Evolutionary conservation across 2,888 invertebrate species (phyloP).

Genomic region (Plemyria rubiginata): DNA sequence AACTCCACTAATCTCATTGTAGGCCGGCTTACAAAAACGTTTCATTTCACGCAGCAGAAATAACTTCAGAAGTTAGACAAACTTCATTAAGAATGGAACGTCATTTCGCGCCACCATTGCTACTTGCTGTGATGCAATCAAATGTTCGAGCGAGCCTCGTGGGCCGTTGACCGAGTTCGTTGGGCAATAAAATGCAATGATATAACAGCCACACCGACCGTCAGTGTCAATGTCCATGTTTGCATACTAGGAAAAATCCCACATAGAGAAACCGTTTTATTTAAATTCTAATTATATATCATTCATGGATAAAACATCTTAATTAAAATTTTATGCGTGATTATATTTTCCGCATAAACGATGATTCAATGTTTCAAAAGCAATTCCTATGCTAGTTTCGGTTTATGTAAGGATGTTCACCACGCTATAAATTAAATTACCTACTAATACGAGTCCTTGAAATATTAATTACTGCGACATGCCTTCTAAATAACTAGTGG

Average conservation of each 20-base stretch:
- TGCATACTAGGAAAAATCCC: conserved; percentile 30
- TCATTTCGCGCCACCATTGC: conserved; percentile 48
- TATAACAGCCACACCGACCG: conserved; percentile 48
- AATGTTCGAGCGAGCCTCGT: conserved; percentile 42
- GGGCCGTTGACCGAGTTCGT: conserved; percentile 59
- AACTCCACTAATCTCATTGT: conserved; percentile 70
- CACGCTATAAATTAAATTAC: conserved; percentile 41
- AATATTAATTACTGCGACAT: conserved; percentile 54
- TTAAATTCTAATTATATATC: conserved; percentile 8
- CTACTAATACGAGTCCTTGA: conserved; percentile 47
- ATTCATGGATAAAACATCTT: conserved; percentile 3
- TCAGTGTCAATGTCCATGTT: conserved; percentile 40
- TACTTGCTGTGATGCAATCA: conserved; percentile 52
- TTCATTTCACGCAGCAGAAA: conserved; percentile 59
- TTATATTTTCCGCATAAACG: conserved; percentile 31
- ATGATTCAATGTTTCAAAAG: conserved; percentile 28
- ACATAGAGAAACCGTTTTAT: neutral
- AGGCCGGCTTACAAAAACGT: conserved; percentile 54
- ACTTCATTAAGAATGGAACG: conserved; percentile 59
- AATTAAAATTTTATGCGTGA: conserved; percentile 31
- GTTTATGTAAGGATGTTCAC: conserved; percentile 26
- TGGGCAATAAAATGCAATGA: conserved; percentile 53
- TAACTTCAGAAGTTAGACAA: conserved; percentile 58
- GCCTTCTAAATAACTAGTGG: conserved; percentile 52
- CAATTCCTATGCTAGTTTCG: conserved; percentile 9